Evolutionary conservation across 2,888 invertebrate genomes (phyloP).

Genomic region (Dryocosmus kuriphilus): DNA sequence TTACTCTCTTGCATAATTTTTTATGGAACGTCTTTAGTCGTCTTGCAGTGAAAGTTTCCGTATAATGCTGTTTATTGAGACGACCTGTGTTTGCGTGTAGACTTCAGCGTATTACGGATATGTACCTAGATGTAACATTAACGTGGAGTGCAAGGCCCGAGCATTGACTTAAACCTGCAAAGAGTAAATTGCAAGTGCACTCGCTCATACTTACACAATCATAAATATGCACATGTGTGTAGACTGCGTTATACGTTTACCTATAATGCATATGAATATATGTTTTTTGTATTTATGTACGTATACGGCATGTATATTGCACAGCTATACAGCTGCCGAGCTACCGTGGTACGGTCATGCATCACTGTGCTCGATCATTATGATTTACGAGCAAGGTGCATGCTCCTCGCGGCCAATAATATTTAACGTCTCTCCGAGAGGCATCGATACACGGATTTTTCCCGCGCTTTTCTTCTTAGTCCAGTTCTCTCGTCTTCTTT

Average conservation of each 20-base stretch:
- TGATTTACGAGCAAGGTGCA: conserved; percentile 47
- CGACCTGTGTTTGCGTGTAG: no score
- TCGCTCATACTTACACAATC: neutral
- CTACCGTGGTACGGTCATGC: conserved; percentile 33
- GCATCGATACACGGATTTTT: conserved; percentile 10
- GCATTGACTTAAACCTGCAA: conserved; percentile 42
- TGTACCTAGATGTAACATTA: neutral
- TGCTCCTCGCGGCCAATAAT: conserved; percentile 34
- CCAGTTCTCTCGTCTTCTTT: neutral
- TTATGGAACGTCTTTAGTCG: neutral
- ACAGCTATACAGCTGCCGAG: conserved; percentile 3
- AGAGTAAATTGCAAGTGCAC: neutral
- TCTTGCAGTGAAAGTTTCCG: neutral
- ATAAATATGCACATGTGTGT: neutral
- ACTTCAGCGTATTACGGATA: neutral
- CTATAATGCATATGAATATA: neutral
- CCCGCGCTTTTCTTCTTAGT: neutral
- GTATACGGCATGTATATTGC: conserved; percentile 10
- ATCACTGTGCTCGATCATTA: conserved; percentile 44
- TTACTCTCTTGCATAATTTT: neutral
- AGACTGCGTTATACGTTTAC: neutral
- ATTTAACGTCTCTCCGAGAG: conserved; percentile 16
- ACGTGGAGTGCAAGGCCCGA: conserved; percentile 43
- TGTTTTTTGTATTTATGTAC: neutral
- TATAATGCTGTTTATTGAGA: neutral